A percentile compares a stretch with the other conserved stretches of the same genome.
phyloP scores from a whole-genome alignment of 2,888 invertebrate genomes.

The Oligia fasciuncula region DNA sequence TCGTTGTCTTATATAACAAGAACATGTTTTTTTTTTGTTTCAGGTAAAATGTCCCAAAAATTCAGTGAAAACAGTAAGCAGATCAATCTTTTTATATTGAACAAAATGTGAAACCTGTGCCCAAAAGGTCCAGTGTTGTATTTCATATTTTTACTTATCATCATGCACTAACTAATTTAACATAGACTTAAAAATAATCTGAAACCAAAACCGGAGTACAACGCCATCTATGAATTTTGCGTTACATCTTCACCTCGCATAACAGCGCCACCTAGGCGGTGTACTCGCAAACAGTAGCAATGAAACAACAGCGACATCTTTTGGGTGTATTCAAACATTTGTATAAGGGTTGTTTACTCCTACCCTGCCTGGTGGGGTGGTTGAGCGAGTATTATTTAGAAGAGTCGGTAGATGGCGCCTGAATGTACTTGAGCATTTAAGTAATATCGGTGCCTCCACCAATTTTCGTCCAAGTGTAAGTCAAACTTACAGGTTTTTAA shows the following conservation, averaged over 20 bases:
- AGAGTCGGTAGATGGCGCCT: conserved; percentile 40
- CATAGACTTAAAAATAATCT: too few relatives aligned
- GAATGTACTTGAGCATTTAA: neutral
- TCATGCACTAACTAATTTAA: neutral
- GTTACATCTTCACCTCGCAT: neutral
- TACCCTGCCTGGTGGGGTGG: neutral
- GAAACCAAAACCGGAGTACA: neutral
- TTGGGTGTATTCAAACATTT: conserved; percentile 5
- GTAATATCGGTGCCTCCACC: neutral
- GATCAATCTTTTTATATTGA: neutral
- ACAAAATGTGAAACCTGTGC: neutral
- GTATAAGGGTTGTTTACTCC: conserved; percentile 8
- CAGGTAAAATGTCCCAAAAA: conserved; percentile 45
- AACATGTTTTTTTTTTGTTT: conserved; percentile 38
- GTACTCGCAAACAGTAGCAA: neutral
- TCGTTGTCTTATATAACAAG: neutral
- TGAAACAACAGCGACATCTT: conserved; percentile 51
- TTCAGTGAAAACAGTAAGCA: neutral
- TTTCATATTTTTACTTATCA: neutral
- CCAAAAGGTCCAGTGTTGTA: neutral
- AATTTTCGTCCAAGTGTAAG: neutral
- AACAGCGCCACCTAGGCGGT: conserved; percentile 47
- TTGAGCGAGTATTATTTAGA: conserved; percentile 3
- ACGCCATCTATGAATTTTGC: conserved; percentile 50
- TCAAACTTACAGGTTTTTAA: neutral